Conservation (phyloP, 2,113 vertebrate species). For the Rissa tridactyla region DNA sequence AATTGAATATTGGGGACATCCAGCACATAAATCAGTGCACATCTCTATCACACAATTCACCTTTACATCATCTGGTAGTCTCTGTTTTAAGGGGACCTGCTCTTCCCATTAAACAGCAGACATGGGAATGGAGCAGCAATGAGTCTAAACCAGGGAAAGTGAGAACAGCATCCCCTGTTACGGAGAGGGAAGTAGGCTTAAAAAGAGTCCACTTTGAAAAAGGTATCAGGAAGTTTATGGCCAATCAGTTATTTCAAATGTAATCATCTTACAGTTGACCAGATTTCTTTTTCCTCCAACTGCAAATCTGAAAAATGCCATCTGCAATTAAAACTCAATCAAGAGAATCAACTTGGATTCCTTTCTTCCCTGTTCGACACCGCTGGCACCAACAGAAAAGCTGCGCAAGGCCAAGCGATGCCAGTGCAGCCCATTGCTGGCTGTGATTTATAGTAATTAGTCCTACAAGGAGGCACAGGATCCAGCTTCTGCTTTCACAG, state of each 20-base stretch:
- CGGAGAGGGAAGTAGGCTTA: background rate
- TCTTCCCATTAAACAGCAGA: background rate
- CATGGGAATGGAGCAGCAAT: background rate
- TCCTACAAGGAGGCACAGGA: background rate
- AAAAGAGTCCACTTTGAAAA: background rate
- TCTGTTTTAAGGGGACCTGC: background rate
- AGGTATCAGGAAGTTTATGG: background rate
- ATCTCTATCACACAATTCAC: background rate
- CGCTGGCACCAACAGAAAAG: background rate
- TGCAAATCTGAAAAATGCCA: background rate
- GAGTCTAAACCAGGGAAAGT: background rate
- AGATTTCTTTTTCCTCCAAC: background rate
- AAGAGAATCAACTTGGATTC: background rate
- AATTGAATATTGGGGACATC: conserved; percentile 44
- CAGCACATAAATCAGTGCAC: conserved; percentile 11
- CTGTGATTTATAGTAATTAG: background rate
- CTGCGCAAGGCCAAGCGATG: background rate
- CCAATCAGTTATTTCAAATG: background rate
- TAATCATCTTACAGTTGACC: background rate
- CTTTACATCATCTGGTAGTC: background rate
- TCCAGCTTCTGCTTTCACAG: conserved; percentile 11
- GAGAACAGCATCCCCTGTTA: background rate
- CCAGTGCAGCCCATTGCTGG: background rate
- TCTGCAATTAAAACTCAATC: background rate
- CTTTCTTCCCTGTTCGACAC: background rate